Evolutionary conservation across 2,113 vertebrate species (phyloP).

Genomic region (Antennarius striatus): DNA sequence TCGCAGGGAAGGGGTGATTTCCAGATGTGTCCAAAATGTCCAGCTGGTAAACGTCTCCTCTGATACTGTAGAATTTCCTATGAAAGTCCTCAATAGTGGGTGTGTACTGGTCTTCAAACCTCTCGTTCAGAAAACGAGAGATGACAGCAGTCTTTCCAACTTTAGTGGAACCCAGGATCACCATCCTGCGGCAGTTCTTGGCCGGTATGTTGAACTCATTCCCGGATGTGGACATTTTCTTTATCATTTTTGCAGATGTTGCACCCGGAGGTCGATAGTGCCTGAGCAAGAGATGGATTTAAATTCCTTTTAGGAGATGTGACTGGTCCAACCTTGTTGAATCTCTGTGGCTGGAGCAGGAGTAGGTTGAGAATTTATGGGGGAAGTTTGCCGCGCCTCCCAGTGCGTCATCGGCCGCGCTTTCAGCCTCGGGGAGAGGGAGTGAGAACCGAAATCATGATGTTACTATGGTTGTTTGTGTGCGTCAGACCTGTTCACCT

Average conservation of each 20-base stretch:
- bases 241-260: slow-evolving; percentile 87
- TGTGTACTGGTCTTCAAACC: slow-evolving; percentile 95
- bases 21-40: slow-evolving; percentile 98
- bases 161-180: slow-evolving; percentile 96
- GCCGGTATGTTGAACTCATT: slow-evolving; percentile 90
- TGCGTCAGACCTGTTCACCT: slow-evolving; percentile 51
- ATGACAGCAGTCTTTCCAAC: slow-evolving; percentile 98
- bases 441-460: slow-evolving; percentile 36
- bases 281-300: background rate
- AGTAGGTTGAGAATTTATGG: slow-evolving; percentile 59
- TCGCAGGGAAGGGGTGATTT: slow-evolving; percentile 96
- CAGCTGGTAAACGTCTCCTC: slow-evolving; percentile 92
- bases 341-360: slow-evolving; percentile 22
- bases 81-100: slow-evolving; percentile 99
- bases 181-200: slow-evolving; percentile 97
- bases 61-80: slow-evolving; percentile 97
- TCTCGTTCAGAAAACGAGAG: slow-evolving; percentile 92
- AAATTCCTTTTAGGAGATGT: slow-evolving; percentile 8
- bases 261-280: slow-evolving; percentile 13
- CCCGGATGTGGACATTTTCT: slow-evolving; percentile 91
- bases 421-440: slow-evolving; percentile 24
- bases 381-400: slow-evolving; percentile 58
- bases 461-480: slow-evolving; percentile 40
- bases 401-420: slow-evolving; percentile 62
- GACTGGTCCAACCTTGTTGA: slow-evolving; percentile 10